Evolutionary conservation across 2,113 vertebrate genomes (phyloP), one percentile per base, ranked within the genome.

Genomic region (Cavia aperea): DNA sequence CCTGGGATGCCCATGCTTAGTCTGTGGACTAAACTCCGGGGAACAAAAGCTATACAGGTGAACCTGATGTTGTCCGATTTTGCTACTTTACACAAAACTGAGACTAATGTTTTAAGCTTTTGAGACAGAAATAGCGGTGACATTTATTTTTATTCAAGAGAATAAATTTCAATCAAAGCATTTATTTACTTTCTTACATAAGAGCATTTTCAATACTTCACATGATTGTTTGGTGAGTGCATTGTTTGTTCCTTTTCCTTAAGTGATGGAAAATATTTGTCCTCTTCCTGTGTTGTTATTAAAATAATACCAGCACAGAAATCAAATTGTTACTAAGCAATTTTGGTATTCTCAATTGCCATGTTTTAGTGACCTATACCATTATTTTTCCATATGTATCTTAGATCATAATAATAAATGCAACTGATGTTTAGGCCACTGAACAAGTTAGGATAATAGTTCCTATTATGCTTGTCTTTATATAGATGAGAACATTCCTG

Each of bases 391-490:
- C 36, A 79, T 75, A 46, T 77, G 18, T 91, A 93, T 87, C 81
- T 89, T 94, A 95, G 65, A 91, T 93, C 81, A 93, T 54, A 83
- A 78, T 91, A 96, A 95, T 93, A 93, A 87, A 18, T 88, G n/a
- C 82, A 89, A 78, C 62, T 93, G 83, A 95, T 39, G 89, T 87
- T 56, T 81, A 51, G 94, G 46, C 13, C 72, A 72, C 81, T 92
- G 83, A 95, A 91, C 43, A 33, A 96, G 8, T 14, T 90, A 63
- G 36, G 70, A 56, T 15, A 88, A 7, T 75, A 31, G 60, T 82
- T 29, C 73, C 51, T 77, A 29, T 90, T 94, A 84, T 92, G 58
- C 39, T 77, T 89, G 24, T 65, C 63, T 81, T 81, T 95, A 24
- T 86, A 93, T 90, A 92, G 7, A 23, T 75, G 36, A 15, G 31